Evolutionary conservation across 2,797 vertebrate species (phyloP).

Genomic region (Fringilla coelebs): DNA sequence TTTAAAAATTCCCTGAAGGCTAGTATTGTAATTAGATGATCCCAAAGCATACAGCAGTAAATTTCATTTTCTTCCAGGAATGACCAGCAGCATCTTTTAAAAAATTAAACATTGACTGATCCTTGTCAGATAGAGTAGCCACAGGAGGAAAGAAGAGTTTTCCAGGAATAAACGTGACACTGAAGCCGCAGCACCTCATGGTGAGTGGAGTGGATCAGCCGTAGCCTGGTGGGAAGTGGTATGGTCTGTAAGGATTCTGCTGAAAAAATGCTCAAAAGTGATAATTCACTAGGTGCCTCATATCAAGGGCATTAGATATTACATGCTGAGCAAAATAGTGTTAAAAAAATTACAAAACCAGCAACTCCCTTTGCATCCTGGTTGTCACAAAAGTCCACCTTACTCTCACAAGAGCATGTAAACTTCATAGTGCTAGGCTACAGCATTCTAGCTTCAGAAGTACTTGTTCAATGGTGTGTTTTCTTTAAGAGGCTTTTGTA

Average conservation of each 20-base stretch:
- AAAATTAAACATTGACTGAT: background rate
- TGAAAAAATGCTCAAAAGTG: background rate
- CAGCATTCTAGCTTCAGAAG: background rate
- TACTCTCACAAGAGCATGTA: accelerated
- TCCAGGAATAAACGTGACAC: background rate
- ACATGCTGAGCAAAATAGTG: background rate
- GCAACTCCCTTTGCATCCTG: background rate
- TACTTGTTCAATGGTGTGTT: background rate
- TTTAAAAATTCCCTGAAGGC: slow-evolving; percentile 55
- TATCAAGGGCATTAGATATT: background rate
- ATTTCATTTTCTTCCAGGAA: slow-evolving; percentile 34
- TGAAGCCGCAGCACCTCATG: background rate
- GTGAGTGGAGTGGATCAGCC: background rate
- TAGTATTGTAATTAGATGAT: slow-evolving; percentile 1
- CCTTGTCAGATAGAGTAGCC: background rate
- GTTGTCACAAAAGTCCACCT: background rate
- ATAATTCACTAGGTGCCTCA: background rate
- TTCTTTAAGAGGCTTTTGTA: background rate
- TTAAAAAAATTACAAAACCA: background rate
- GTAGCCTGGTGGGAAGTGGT: background rate
- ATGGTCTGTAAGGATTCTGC: background rate
- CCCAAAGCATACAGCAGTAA: background rate
- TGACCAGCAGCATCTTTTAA: background rate
- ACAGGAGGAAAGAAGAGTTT: background rate
- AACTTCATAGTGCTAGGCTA: background rate